Conservation (phyloP, 2,113 vertebrate genomes). For the Sylvia atricapilla region DNA sequence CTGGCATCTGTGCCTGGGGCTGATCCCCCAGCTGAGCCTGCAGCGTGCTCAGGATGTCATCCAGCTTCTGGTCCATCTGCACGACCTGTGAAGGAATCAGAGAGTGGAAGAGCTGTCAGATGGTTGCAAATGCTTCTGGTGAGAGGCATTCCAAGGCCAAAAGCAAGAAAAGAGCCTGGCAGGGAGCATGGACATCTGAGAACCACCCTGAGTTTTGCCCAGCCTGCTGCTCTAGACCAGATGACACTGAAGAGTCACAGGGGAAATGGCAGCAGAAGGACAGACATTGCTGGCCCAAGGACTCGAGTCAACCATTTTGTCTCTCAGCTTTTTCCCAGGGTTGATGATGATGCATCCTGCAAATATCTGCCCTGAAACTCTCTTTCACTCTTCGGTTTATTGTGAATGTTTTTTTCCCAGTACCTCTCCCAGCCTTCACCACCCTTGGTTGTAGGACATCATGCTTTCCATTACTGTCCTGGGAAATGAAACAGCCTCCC, state of each 20-base stretch:
- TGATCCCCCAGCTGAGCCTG: conserved; percentile 22
- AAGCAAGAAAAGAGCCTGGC: not conserved
- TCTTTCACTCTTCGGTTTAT: not conserved
- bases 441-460: not conserved
- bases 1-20: not conserved
- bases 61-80: conserved; percentile 71
- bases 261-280: not conserved
- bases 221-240: not conserved
- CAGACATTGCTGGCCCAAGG: not conserved
- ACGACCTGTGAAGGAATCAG: conserved; percentile 50
- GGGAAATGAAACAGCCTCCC: not conserved
- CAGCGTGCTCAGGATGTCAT: conserved; percentile 53
- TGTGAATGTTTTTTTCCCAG: not conserved
- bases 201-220: not conserved
- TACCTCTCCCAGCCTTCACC: conserved; percentile 25
- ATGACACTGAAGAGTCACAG: not conserved
- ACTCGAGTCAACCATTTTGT: not conserved
- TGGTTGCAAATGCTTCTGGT: not conserved
- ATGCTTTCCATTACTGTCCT: conserved; percentile 32
- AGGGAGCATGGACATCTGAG: not conserved
- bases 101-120: not conserved
- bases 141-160: not conserved
- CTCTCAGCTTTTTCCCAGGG: conserved; percentile 2
- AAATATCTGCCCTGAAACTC: conserved; percentile 43
- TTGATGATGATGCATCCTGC: conserved; percentile 3